Evolutionary conservation across 1,140 invertebrate species (phyloP).

Genomic region (Papilio glaucus): DNA sequence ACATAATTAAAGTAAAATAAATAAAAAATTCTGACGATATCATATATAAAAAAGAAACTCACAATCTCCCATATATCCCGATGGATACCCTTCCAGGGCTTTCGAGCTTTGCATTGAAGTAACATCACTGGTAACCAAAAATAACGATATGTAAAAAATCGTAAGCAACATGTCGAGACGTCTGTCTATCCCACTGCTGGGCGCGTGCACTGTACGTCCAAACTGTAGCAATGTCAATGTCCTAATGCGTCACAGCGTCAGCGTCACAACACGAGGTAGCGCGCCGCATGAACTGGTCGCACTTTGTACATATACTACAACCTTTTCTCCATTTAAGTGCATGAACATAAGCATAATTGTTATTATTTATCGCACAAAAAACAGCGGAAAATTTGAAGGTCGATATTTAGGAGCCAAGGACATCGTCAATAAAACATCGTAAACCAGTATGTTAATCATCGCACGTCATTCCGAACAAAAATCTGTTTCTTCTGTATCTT

Average conservation of each 20-base stretch:
- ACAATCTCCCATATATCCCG: constrained; percentile 62
- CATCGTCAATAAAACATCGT: too few species aligned
- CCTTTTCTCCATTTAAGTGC: too few species aligned
- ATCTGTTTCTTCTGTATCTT: too few species aligned
- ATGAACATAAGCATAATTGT: too few species aligned
- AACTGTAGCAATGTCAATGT: constrained; percentile 44
- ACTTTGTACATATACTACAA: background rate
- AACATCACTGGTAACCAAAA: constrained; percentile 32
- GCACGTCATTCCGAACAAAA: too few species aligned
- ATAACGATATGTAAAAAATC: background rate
- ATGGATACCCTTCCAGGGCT: constrained; percentile 57
- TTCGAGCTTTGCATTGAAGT: constrained; percentile 54
- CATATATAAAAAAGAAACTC: constrained; percentile 47
- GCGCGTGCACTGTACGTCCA: constrained; percentile 37
- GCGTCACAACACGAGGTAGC: background rate
- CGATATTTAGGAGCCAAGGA: too few species aligned
- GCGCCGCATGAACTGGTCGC: background rate
- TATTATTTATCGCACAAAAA: too few species aligned
- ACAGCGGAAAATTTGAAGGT: too few species aligned
- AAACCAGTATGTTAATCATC: too few species aligned
- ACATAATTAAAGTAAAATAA: too few species aligned
- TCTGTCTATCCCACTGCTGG: background rate
- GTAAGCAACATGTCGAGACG: background rate
- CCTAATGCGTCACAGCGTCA: constrained; percentile 38
- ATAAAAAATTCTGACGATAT: too few species aligned